phyloP scores from a whole-genome alignment of 1,140 invertebrate species.

The Eufriesea mexicana region DNA sequence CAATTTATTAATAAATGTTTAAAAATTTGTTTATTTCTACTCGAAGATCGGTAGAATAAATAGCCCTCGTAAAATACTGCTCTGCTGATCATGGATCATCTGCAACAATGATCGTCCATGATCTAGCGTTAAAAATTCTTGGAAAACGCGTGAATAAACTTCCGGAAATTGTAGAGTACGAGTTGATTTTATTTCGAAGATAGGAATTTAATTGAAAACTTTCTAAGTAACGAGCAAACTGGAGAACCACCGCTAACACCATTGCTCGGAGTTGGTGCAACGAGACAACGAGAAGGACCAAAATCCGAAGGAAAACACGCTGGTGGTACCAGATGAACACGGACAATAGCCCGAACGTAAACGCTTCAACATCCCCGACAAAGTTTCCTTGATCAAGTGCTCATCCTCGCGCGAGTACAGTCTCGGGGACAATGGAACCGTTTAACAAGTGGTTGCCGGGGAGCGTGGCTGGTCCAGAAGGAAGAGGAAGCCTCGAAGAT shows the following conservation, averaged over 20 bases:
- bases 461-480: constrained; percentile 38
- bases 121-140: too few relatives aligned
- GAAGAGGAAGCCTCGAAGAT: constrained; percentile 49
- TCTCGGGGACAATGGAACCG: constrained; percentile 46
- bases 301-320: background rate
- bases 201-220: background rate
- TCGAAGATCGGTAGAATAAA: too few relatives aligned
- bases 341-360: background rate
- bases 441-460: constrained; percentile 63
- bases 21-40: too few relatives aligned
- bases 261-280: too few relatives aligned
- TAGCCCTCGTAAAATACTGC: too few relatives aligned
- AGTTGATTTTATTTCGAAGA: background rate
- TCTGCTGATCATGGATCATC: too few relatives aligned
- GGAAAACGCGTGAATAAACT: too few relatives aligned
- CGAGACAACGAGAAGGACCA: background rate
- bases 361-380: background rate
- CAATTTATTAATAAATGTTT: too few relatives aligned
- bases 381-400: constrained; percentile 33
- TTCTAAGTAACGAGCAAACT: too few relatives aligned
- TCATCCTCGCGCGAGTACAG: constrained; percentile 10
- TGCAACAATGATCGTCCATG: too few relatives aligned
- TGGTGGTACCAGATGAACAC: background rate
- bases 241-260: background rate
- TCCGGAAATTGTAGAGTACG: too few relatives aligned